Base-by-base conservation (phyloP, 2,888 invertebrate species). In the Catocala sponsa region DNA sequence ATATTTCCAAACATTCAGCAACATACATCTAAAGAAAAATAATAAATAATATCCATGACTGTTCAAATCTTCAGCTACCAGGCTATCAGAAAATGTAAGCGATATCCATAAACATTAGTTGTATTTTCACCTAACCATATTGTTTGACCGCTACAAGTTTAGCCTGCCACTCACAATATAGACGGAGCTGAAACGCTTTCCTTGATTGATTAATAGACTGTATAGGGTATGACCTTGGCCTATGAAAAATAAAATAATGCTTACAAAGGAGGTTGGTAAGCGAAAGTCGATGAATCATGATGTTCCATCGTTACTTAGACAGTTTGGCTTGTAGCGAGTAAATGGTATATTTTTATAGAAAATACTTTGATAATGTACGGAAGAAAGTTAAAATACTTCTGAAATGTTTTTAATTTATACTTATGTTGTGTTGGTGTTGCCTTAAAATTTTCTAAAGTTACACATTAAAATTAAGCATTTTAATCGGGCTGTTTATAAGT, bases 281-380 rank as follows among this genome's bases (percentile, higher is more conserved):
- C 32, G 49, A 55, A 55, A 25, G 41, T 59, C 54, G 41, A 59
- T 59, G 49, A 59, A 54, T 54, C 59, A 59, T 59, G 12, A 50
- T 35, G 43, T 50, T 60, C 49, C 13, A 32, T 60, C 48, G 59
- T 38, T 38, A 58, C 51, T 59, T 59, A 33, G 59, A 59, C 59
- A 53, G 47, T 48, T 10, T 51, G 35, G 51, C 51, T 15, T 38
- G 51, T 44, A 44, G 25, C 51, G 41, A 52, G 46, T 46, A 32
- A 38, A 38, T 38, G 6, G 4, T 7, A 38, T 9, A 38, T 38
- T 38, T 38, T 6, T 9, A 38, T 38, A 38, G 2, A 38, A 38
- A 38, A 38, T 38, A 38, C 35, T 6, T 38, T 38, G 1, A 6
- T 6, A 9, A 7, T 7, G 35, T 7, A 6, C 35, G 9, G 35